Percentiles rank a stretch among this genome's conserved stretches.
phyloP scores from a whole-genome alignment of 2,113 vertebrate species.

The Asarcornis scutulata region DNA sequence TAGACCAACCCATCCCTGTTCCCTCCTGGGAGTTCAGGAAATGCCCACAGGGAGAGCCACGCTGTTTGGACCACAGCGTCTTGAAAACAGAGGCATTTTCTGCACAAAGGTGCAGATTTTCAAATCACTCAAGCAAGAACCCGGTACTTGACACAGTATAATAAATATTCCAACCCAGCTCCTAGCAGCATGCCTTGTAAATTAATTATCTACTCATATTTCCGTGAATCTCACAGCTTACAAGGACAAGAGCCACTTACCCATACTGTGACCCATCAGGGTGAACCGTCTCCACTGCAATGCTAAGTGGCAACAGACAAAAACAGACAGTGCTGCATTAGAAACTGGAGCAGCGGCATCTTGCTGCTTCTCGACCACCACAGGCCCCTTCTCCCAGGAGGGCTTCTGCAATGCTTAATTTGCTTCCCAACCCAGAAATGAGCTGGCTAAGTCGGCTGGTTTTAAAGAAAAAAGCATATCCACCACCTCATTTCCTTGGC shows the following conservation, averaged over 20 bases:
- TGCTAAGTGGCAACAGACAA: conserved; percentile 80
- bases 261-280: conserved; percentile 92
- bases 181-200: neutral
- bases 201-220: conserved; percentile 14
- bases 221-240: neutral
- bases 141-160: neutral
- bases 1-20: neutral
- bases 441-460: neutral
- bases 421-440: conserved; percentile 26
- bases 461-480: conserved; percentile 19
- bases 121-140: neutral
- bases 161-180: conserved; percentile 28
- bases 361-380: neutral
- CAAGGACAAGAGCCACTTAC: conserved; percentile 77
- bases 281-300: conserved; percentile 88
- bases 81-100: conserved; percentile 2
- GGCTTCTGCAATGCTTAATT: conserved; percentile 7
- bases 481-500: neutral
- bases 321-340: neutral
- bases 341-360: neutral
- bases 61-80: neutral
- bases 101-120: neutral
- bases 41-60: neutral
- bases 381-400: neutral
- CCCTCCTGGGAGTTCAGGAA: neutral